Percentiles rank a stretch among this genome's conserved stretches.
Evolutionary conservation across 2,888 invertebrate species (phyloP).

Genomic region (Caenorhabditis sp.): DNA sequence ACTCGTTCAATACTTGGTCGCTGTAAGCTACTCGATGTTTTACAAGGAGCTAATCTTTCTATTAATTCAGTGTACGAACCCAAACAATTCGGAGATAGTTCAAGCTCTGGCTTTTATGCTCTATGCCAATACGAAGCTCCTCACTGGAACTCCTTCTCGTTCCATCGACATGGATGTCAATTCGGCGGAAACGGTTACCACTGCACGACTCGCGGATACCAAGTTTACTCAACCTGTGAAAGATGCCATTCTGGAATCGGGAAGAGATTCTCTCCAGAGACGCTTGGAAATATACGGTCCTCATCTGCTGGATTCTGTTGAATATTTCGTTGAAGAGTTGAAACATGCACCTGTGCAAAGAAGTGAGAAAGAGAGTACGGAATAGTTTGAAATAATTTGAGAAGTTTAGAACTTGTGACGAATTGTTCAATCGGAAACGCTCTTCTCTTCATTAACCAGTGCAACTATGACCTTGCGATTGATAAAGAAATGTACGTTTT

Average conservation of each 20-base stretch:
- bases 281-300: slow-evolving; percentile 46
- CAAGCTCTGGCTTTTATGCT: slow-evolving; percentile 57
- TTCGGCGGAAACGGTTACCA: slow-evolving; percentile 38
- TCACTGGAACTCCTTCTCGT: not conserved
- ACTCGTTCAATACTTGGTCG: slow-evolving; percentile 49
- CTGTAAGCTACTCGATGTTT: slow-evolving; percentile 3
- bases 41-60: not conserved
- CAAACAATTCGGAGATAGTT: slow-evolving; percentile 41
- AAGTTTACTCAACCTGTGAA: slow-evolving; percentile 39
- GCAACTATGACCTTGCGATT: slow-evolving; percentile 18
- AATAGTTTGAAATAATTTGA: not conserved
- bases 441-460: slow-evolving; percentile 42
- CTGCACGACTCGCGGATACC: slow-evolving; percentile 29
- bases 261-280: slow-evolving; percentile 42
- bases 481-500: slow-evolving; percentile 17
- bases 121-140: slow-evolving; percentile 45
- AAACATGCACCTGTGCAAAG: slow-evolving; percentile 39
- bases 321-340: slow-evolving; percentile 34
- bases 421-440: slow-evolving; percentile 28
- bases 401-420: slow-evolving; percentile 39
- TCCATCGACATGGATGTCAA: slow-evolving; percentile 42
- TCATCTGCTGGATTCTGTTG: not conserved
- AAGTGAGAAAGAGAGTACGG: not conserved
- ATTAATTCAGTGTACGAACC: slow-evolving; percentile 32
- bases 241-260: slow-evolving; percentile 32